Percentiles rank a stretch among this genome's conserved stretches.
Evolutionary conservation across 2,888 invertebrate species (phyloP).

Genomic region (Lochmaea capreae): DNA sequence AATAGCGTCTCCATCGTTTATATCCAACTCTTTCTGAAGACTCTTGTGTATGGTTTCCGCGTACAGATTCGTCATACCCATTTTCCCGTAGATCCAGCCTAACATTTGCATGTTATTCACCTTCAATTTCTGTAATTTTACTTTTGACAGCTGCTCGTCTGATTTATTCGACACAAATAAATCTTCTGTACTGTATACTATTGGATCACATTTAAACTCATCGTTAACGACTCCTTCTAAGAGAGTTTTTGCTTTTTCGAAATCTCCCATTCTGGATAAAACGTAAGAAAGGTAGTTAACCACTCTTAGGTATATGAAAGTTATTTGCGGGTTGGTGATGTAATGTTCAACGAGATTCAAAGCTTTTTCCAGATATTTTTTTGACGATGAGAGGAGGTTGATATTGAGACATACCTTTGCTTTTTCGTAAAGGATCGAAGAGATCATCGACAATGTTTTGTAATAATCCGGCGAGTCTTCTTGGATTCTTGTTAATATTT

Average conservation of each 20-base stretch:
- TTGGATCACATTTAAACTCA: conserved; percentile 49
- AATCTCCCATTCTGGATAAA: conserved; percentile 68
- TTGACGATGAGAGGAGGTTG: conserved; percentile 52
- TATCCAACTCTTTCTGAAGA: conserved; percentile 69
- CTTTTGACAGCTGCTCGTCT: conserved; percentile 55
- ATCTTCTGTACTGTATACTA: conserved; percentile 67
- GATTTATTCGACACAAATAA: conserved; percentile 63
- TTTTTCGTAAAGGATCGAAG: conserved; percentile 61
- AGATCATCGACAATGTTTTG: conserved; percentile 59
- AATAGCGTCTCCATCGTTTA: conserved; percentile 70
- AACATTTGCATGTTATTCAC: conserved; percentile 75
- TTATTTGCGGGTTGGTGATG: conserved; percentile 54
- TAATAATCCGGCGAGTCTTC: conserved; percentile 49
- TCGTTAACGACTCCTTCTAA: conserved; percentile 67
- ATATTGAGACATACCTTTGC: conserved; percentile 58
- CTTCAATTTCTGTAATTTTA: conserved; percentile 67
- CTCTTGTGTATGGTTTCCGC: conserved; percentile 70
- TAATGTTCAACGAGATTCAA: conserved; percentile 54
- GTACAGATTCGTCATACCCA: conserved; percentile 68
- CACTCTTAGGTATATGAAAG: conserved; percentile 69
- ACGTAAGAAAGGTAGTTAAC: conserved; percentile 72
- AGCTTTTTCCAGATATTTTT: conserved; percentile 55
- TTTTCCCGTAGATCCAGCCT: conserved; percentile 71
- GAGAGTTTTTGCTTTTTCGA: conserved; percentile 66
- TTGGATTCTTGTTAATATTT: conserved; percentile 40